These are phyloP conservation scores for Okamejei kenojei DNA, from an alignment of 2,797 vertebrate species.

Conservation along the genomic window DNA sequence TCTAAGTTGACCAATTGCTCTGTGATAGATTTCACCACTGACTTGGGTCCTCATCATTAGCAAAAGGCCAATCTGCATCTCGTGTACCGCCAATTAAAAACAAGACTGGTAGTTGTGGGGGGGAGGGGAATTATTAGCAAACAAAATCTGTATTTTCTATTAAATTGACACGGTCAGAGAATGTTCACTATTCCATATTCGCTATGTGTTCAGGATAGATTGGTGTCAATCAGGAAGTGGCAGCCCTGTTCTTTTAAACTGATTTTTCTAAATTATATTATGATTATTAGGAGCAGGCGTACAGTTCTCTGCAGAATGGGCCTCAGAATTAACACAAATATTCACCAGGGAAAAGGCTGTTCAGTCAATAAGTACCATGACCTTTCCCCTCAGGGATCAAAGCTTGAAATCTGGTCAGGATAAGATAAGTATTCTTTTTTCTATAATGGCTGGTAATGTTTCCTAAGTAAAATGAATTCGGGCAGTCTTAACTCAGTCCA, in stretches of 20 bases:
- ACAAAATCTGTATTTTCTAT: neutral
- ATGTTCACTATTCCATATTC: neutral
- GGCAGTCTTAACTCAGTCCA: slow-evolving; percentile 5
- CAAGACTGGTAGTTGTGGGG: too few relatives aligned
- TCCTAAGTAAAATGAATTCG: slow-evolving; percentile 9
- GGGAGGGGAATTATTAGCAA: neutral
- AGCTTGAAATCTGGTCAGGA: neutral
- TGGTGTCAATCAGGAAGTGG: neutral
- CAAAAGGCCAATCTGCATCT: neutral
- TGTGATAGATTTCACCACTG: too few relatives aligned
- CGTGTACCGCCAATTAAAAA: neutral
- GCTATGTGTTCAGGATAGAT: too few relatives aligned
- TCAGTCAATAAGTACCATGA: neutral
- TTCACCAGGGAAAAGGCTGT: neutral
- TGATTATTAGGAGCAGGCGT: neutral
- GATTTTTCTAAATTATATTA: neutral
- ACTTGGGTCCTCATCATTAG: neutral
- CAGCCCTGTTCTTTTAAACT: neutral
- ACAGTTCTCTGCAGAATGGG: neutral
- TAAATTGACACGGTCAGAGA: neutral
- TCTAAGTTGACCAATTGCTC: neutral
- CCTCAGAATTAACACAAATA: neutral
- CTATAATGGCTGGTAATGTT: neutral
- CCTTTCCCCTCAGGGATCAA: neutral
- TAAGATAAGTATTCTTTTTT: neutral